Conservation (phyloP, 2,888 invertebrate species). For the Xanthorhoe designata region DNA sequence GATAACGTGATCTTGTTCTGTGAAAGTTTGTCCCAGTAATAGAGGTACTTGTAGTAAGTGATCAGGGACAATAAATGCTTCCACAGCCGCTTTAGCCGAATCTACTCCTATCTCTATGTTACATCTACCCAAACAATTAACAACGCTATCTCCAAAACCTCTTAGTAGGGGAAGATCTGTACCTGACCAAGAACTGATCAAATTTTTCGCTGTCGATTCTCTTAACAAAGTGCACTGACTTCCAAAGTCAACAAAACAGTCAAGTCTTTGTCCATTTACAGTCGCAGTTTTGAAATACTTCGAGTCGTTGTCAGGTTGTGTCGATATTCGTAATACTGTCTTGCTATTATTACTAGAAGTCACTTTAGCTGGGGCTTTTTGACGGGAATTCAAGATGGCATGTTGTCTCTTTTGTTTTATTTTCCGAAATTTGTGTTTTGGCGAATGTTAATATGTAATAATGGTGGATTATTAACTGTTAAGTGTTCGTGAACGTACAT, state of each 20-base stretch:
- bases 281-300: slow-evolving; percentile 9
- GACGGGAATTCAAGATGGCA: too few relatives aligned
- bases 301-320: neutral
- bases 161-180: neutral
- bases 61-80: too few relatives aligned
- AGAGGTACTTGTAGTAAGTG: neutral
- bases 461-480: too few relatives aligned
- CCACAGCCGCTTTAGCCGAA: neutral
- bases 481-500: too few relatives aligned
- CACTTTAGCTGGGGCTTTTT: too few relatives aligned
- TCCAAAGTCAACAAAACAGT: slow-evolving; percentile 14
- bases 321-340: neutral
- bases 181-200: neutral
- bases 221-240: slow-evolving; percentile 13
- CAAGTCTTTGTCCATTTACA: slow-evolving; percentile 1
- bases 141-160: neutral
- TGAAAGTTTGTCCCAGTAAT: slow-evolving; percentile 1
- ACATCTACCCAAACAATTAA: neutral
- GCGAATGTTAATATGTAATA: too few relatives aligned
- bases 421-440: too few relatives aligned
- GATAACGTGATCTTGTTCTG: neutral
- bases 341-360: neutral
- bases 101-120: neutral
- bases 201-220: neutral
- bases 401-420: too few relatives aligned